Evolutionary conservation across 1,140 invertebrate species (phyloP), one percentile per base, ranked within the genome.

Genomic region (Camponotus floridanus): DNA sequence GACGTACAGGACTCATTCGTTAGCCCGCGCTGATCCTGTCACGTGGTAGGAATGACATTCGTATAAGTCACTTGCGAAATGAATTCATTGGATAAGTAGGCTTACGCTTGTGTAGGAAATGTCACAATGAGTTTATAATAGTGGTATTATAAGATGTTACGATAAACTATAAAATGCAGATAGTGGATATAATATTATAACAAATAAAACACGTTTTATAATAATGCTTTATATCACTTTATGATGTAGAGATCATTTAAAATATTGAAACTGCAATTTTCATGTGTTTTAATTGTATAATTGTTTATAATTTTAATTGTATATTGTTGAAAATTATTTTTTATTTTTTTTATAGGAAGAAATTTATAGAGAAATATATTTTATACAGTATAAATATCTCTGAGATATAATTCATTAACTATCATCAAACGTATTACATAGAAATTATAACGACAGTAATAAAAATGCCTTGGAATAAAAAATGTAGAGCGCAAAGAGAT

Each of bases 1-100:
- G 45, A 78, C 65, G 61, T 88, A 71, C 85, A 85, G 85, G 26
- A 67, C 74, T 87, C 86, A 87, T 90, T 85, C 88, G 86, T 90
- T 90, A 88, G 68, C 51, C 64, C 3, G 36, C 45, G 61, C 55
- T 51, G 71, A 80, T 81, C 65, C 86, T 90, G 65, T 90, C 83
- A 86, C 73, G 57, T 62, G 42, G n/a, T 36, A 26, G 80, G 31
- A 88, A 86, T 86, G 76, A 81, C 87, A 67, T 86, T 86, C 62
- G 21, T 89, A 89, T 81, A 57, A 89, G 71, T 51, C 74, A 76
- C 61, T 73, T 86, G n/a, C 62, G 70, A 86, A 88, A 89, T 39
- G 76, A 84, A 21, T 85, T 51, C 67, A 33, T 71, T 68, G 70
- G 73, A 80, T 76, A 88, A 86, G 59, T 57, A 73, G 57, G 84